phyloP scores from a whole-genome alignment of 1,140 invertebrate genomes.

The Tetraneura akinire region DNA sequence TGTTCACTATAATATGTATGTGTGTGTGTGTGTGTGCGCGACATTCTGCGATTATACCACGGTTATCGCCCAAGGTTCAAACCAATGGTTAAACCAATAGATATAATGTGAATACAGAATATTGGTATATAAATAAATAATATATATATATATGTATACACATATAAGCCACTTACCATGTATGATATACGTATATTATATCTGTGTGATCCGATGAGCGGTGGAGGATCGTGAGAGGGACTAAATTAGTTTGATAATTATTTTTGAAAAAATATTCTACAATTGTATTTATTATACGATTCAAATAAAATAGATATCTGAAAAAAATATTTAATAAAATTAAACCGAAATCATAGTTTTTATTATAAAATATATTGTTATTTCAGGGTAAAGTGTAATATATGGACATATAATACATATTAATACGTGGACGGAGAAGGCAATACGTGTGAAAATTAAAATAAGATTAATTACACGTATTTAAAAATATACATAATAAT shows the following conservation, averaged over 20 bases:
- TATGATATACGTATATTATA: background rate
- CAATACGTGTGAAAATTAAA: background rate
- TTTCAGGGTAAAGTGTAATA: background rate
- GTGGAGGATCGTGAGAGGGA: background rate
- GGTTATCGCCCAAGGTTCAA: constrained; percentile 1
- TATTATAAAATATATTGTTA: too few species aligned
- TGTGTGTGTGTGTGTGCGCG: background rate
- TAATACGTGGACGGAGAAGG: background rate
- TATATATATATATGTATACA: too few species aligned
- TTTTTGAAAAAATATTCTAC: too few species aligned
- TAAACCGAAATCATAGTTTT: too few species aligned
- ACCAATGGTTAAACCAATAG: background rate
- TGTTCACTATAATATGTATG: background rate
- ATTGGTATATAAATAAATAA: too few species aligned
- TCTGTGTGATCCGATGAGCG: background rate
- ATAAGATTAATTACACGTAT: background rate
- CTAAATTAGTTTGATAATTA: background rate
- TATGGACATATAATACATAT: background rate
- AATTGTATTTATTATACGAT: too few species aligned
- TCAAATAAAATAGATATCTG: too few species aligned
- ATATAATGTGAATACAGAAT: background rate
- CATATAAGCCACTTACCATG: background rate
- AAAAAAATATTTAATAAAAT: too few species aligned
- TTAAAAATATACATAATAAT: background rate
- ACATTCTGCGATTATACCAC: background rate